A percentile compares a stretch with the other conserved stretches of the same genome.
Conservation (phyloP, 2,113 vertebrate genomes). For the Nicator chloris region DNA sequence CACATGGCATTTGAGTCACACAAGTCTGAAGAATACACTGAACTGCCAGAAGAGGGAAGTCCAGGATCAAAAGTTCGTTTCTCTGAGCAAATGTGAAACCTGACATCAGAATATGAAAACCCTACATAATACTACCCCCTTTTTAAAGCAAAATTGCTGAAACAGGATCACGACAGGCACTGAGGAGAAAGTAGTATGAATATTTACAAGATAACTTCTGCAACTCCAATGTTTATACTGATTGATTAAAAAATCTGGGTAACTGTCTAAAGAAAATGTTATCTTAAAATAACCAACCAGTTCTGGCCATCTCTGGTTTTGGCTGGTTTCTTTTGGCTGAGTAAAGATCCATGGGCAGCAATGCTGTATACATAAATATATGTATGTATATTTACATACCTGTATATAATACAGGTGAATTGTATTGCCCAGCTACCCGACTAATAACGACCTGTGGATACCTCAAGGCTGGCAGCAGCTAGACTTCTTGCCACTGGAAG, state of each 20-base stretch:
- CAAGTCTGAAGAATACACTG: slow-evolving; percentile 20
- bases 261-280: neutral
- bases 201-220: neutral
- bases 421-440: neutral
- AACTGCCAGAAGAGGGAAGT: slow-evolving; percentile 63
- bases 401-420: too few species aligned
- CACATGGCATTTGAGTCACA: neutral
- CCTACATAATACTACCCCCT: neutral
- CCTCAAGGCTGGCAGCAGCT: neutral
- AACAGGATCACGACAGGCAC: neutral
- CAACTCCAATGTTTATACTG: neutral
- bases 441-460: neutral
- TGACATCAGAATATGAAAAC: neutral
- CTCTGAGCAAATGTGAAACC: neutral
- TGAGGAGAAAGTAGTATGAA: neutral
- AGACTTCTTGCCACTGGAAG: neutral
- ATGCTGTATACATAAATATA: too few species aligned
- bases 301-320: neutral
- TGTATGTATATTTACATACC: too few species aligned
- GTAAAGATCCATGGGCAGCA: too few species aligned
- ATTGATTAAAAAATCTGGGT: neutral
- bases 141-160: neutral
- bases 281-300: neutral
- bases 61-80: slow-evolving; percentile 46
- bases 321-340: too few species aligned